Base-by-base conservation (phyloP, 2,113 vertebrate genomes). In the Hipposideros armiger region DNA sequence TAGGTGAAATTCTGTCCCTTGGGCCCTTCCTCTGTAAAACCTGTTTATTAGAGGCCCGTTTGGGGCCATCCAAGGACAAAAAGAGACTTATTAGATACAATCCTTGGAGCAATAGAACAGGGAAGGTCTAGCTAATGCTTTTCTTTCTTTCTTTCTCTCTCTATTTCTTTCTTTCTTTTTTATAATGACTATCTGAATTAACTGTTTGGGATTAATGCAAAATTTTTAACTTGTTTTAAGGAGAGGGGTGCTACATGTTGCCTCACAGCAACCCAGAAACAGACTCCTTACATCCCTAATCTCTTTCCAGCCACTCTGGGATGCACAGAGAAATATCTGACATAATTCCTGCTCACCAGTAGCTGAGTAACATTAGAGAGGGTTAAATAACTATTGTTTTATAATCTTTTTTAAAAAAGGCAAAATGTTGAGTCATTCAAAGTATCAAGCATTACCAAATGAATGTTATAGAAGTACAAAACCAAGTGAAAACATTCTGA, bases 371-470 rank as follows among this genome's bases (percentile, higher is more conserved):
- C 3, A 54, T 66, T 78, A 86, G 7, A 22, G 9, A 74, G 20
- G 4, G 1, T 90, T 91, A 84, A 66, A 11, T 36, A 82, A 73
- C 22, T 58, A 72, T 36, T 36, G 32, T 26, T 32, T 83, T 91
- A 82, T 22, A 92, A 58, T 16, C n/a, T 58, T 82, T 92, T 87
- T 40, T 87, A 69, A 85, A 80, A 86, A 91, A 52, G 22, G 6
- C 7, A 94, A 20, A 56, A 16, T 72, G 50, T 66, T 82, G 95
- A 70, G 14, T 81, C 3, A 47, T 87, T 93, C 50, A 74, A 24
- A 87, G 8, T 40, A 78, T 32, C 2, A 90, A 62, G 0, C 66
- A 15, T 83, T 64, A 87, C 1, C 26, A 80, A 56, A 36, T 36
- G 36, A 36, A 36, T 36, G 36, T 36, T 36, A 36, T 36, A 36